Percentiles rank a stretch among this genome's conserved stretches.
These are phyloP conservation scores for Actias luna DNA, from an alignment of 2,888 invertebrate species.

Conservation along the genomic window DNA sequence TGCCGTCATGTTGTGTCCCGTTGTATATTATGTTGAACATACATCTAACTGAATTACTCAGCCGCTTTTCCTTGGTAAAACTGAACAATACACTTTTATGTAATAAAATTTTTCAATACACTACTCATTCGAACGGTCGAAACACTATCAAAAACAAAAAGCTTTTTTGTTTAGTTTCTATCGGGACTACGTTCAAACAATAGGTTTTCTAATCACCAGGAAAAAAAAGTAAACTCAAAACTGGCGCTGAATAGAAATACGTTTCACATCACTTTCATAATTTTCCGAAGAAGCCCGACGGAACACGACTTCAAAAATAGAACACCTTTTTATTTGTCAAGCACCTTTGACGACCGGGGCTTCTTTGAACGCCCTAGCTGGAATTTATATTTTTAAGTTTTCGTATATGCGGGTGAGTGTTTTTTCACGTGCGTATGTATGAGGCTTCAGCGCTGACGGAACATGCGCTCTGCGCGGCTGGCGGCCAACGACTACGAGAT, in stretches of 20 bases:
- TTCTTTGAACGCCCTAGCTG: constrained; percentile 48
- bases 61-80: constrained; percentile 71
- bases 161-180: constrained; percentile 54
- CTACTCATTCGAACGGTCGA: constrained; percentile 68
- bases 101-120: constrained; percentile 73
- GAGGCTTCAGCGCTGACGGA: constrained; percentile 54
- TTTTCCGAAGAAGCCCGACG: constrained; percentile 62
- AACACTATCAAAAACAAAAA: constrained; percentile 68
- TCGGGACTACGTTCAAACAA: constrained; percentile 65
- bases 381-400: constrained; percentile 52
- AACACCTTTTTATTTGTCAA: constrained; percentile 58
- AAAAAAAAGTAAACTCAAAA: constrained; percentile 60
- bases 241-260: constrained; percentile 61
- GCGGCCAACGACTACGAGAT: constrained; percentile 78
- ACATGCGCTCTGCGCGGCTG: constrained; percentile 75
- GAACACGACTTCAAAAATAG: constrained; percentile 55
- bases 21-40: constrained; percentile 80
- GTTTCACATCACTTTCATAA: constrained; percentile 77
- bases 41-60: constrained; percentile 79
- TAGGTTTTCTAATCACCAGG: constrained; percentile 74
- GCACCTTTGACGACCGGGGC: constrained; percentile 52
- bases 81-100: constrained; percentile 77
- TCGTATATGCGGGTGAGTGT: constrained; percentile 49
- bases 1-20: constrained; percentile 83
- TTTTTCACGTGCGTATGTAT: constrained; percentile 64